Evolutionary conservation across 2,797 vertebrate species (phyloP).

Genomic region (Capromys pilorides): DNA sequence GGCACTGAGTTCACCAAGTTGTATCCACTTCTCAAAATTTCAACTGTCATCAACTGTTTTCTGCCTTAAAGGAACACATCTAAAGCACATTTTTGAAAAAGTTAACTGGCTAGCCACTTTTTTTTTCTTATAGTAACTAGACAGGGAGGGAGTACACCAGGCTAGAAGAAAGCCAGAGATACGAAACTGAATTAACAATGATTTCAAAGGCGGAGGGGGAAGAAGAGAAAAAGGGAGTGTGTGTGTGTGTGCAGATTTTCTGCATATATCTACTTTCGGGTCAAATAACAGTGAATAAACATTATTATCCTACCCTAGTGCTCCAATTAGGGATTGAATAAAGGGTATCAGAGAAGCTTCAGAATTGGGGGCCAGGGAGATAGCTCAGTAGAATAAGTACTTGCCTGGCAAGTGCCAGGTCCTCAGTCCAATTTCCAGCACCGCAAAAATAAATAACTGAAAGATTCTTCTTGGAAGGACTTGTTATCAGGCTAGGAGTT

Average conservation of each 20-base stretch:
- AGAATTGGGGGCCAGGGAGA: background rate
- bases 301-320: background rate
- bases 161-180: background rate
- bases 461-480: background rate
- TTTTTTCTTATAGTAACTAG: background rate
- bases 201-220: background rate
- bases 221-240: too few species aligned
- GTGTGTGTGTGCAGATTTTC: background rate
- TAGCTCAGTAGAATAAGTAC: too few species aligned
- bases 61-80: background rate
- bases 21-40: background rate
- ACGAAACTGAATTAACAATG: background rate
- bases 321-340: background rate
- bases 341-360: background rate
- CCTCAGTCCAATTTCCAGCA: too few species aligned
- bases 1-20: background rate
- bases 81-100: constrained; percentile 36
- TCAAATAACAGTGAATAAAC: background rate
- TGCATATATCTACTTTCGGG: background rate
- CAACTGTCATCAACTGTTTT: constrained; percentile 2
- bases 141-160: background rate
- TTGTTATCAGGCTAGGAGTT: background rate
- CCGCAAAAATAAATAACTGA: background rate
- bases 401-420: too few species aligned
- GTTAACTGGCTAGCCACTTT: background rate